These are phyloP conservation scores for Phocides pigmalion DNA, from an alignment of 1,140 invertebrate genomes.

Conservation along the genomic window DNA sequence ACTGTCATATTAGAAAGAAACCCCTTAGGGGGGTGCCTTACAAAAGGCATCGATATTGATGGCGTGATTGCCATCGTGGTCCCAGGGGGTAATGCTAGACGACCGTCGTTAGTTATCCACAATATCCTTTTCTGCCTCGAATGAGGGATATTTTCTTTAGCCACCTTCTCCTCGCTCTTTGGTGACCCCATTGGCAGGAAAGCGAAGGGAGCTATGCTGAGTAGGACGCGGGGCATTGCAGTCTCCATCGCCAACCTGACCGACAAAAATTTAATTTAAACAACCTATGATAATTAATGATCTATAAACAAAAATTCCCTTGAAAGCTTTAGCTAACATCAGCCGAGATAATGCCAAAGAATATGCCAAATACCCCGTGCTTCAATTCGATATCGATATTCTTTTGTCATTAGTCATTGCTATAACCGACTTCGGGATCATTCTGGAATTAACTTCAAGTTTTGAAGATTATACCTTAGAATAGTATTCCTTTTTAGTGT, in stretches of 20 bases:
- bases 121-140: constrained; percentile 91
- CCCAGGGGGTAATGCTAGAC: constrained; percentile 91
- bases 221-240: constrained; percentile 64
- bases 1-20: constrained; percentile 93
- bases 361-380: too few relatives aligned
- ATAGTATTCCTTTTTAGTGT: too few relatives aligned
- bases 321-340: too few relatives aligned
- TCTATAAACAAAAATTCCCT: too few relatives aligned
- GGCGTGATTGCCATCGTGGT: constrained; percentile 91
- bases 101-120: constrained; percentile 92
- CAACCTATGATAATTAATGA: background rate
- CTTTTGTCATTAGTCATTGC: too few relatives aligned
- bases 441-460: too few relatives aligned
- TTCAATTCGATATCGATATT: too few relatives aligned
- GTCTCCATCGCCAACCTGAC: constrained; percentile 60
- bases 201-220: constrained; percentile 73
- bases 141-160: constrained; percentile 83
- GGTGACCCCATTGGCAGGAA: constrained; percentile 68
- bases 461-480: too few relatives aligned
- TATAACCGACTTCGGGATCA: too few relatives aligned
- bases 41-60: constrained; percentile 91
- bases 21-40: constrained; percentile 92
- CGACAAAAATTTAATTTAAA: constrained; percentile 40
- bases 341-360: too few relatives aligned
- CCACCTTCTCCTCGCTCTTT: constrained; percentile 50